These are phyloP conservation scores for Nasonia giraulti DNA, from an alignment of 1,140 invertebrate genomes.

Conservation along the genomic window DNA sequence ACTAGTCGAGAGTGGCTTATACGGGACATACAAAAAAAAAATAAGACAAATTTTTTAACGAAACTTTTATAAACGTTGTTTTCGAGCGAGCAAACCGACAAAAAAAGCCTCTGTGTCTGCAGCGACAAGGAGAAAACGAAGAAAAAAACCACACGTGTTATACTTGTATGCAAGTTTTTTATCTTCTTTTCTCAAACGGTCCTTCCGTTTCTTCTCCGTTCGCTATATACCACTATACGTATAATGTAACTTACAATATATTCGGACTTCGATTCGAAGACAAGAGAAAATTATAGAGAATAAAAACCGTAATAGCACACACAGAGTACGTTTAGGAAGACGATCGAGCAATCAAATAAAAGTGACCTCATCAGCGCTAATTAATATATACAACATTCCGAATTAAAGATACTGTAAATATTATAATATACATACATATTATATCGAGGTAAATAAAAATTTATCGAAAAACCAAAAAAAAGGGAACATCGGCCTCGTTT, in stretches of 20 bases:
- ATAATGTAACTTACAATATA: conserved; percentile 13
- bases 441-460: conserved; percentile 47
- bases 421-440: conserved; percentile 24
- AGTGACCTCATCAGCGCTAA: conserved; percentile 53
- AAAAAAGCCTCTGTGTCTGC: conserved; percentile 15
- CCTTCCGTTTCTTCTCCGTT: conserved; percentile 36
- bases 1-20: background rate
- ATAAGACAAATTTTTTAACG: conserved; percentile 47
- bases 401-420: conserved; percentile 52
- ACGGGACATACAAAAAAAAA: background rate
- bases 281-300: background rate
- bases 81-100: background rate
- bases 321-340: conserved; percentile 35
- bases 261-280: background rate
- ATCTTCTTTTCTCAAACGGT: conserved; percentile 23
- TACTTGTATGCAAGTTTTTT: background rate
- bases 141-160: background rate
- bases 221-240: conserved; percentile 13
- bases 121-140: conserved; percentile 22
- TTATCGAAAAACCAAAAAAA: conserved; percentile 22
- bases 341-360: conserved; percentile 52
- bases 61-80: conserved; percentile 47
- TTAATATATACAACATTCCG: conserved; percentile 50
- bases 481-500: background rate
- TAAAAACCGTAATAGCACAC: conserved; percentile 27